These are phyloP conservation scores for Clarias pachynema DNA, from an alignment of 2,797 vertebrate genomes.

Conservation along the genomic window DNA sequence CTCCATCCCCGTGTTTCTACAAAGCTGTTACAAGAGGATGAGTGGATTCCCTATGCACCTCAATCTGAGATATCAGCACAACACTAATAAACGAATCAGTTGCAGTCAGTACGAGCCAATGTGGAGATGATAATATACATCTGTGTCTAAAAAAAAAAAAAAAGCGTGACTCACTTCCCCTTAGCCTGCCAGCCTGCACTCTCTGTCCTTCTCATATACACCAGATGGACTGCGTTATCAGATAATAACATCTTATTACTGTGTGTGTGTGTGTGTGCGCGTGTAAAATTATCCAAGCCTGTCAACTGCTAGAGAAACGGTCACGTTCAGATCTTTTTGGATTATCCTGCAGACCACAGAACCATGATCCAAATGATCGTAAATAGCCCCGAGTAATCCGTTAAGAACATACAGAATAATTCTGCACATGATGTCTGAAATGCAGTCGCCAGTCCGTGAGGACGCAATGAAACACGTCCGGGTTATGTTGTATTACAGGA, in stretches of 20 bases:
- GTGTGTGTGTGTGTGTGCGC: constrained; percentile 16
- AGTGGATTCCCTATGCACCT: neutral
- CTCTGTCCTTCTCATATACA: constrained; percentile 40
- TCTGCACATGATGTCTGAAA: neutral
- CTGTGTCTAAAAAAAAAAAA: neutral
- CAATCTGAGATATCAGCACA: neutral
- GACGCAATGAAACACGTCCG: neutral
- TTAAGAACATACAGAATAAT: no score
- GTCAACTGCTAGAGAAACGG: constrained; percentile 33
- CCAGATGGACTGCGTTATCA: constrained; percentile 55
- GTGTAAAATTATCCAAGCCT: constrained; percentile 24
- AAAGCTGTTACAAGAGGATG: neutral
- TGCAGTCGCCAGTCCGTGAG: neutral
- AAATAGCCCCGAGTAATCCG: neutral
- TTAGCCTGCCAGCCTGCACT: constrained; percentile 38
- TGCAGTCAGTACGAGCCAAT: neutral
- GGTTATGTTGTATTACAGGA: neutral
- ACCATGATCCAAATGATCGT: neutral
- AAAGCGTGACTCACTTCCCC: constrained; percentile 6
- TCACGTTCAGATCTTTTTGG: constrained; percentile 3
- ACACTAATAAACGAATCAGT: neutral
- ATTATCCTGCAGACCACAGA: neutral
- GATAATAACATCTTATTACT: constrained; percentile 53
- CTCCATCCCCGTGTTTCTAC: neutral
- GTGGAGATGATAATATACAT: constrained; percentile 8